phyloP scores from a whole-genome alignment of 2,888 invertebrate species.

The Hypercompe scribonia region DNA sequence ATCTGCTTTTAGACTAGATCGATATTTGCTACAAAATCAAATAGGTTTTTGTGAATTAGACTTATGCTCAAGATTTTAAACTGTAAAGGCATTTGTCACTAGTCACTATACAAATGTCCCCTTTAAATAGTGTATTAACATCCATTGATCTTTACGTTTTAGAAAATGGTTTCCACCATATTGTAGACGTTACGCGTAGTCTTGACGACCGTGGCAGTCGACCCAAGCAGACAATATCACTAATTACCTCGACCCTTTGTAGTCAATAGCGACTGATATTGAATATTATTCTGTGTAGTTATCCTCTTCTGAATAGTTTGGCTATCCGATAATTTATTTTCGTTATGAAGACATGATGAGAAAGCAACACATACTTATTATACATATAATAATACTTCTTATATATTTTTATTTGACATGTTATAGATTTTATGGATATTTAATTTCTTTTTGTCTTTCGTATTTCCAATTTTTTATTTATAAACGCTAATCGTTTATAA shows the following conservation, averaged over 20 bases:
- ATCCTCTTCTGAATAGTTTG: background rate
- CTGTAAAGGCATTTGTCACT: background rate
- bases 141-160: constrained; percentile 2
- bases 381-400: background rate
- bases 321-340: background rate
- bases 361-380: background rate
- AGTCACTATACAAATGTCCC: too few relatives aligned
- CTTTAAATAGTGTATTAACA: background rate
- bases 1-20: background rate
- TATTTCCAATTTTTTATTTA: too few relatives aligned
- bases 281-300: background rate
- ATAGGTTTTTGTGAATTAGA: too few relatives aligned
- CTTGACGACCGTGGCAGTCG: constrained; percentile 34
- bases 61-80: background rate
- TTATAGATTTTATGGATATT: too few relatives aligned
- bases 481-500: too few relatives aligned
- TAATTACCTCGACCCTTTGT: constrained; percentile 34
- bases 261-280: constrained; percentile 38
- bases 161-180: background rate
- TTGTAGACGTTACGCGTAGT: constrained; percentile 25
- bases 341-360: too few relatives aligned
- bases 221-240: constrained; percentile 21
- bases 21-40: background rate
- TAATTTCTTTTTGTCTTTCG: too few relatives aligned
- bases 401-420: too few relatives aligned